A percentile compares a stretch with the other conserved stretches of the same genome.
These are phyloP conservation scores for Vulpes lagopus DNA, from an alignment of 2,113 vertebrate genomes.

Conservation along the genomic window DNA sequence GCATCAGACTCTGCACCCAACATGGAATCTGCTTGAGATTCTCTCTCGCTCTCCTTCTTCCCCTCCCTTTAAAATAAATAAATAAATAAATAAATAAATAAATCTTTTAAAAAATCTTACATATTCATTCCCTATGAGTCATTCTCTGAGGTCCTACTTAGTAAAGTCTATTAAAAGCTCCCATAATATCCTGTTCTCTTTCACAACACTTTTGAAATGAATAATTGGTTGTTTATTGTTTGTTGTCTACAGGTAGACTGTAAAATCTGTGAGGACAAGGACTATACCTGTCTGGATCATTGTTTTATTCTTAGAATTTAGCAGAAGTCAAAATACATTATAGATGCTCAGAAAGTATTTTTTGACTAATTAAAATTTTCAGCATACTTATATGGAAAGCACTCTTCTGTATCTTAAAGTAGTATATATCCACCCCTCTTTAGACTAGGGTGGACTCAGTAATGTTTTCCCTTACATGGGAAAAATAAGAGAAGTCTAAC, in stretches of 20 bases:
- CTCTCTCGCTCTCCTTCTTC: too few species aligned
- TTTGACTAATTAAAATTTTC: background rate
- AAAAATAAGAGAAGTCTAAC: slow-evolving; percentile 11
- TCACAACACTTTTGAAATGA: background rate
- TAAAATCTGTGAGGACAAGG: background rate
- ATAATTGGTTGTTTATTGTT: background rate
- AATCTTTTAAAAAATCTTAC: background rate
- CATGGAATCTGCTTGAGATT: too few species aligned
- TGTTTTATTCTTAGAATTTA: slow-evolving; percentile 41
- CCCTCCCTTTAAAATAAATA: too few species aligned
- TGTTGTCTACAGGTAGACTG: background rate
- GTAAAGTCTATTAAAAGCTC: background rate
- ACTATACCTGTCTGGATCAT: background rate
- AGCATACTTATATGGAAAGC: background rate
- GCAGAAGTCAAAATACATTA: background rate
- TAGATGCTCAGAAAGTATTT: slow-evolving; percentile 5
- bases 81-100: too few species aligned
- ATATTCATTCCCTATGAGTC: background rate
- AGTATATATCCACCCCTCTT: background rate
- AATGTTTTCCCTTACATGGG: slow-evolving; percentile 6
- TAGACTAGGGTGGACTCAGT: background rate
- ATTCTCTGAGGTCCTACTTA: background rate
- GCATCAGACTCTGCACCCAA: too few species aligned
- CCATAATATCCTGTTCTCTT: background rate
- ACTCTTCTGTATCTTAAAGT: background rate